A percentile compares a stretch with the other conserved stretches of the same genome.
These are phyloP conservation scores for Pristionchus maxplancki DNA, from an alignment of 2,888 invertebrate genomes.

Conservation along the genomic window DNA sequence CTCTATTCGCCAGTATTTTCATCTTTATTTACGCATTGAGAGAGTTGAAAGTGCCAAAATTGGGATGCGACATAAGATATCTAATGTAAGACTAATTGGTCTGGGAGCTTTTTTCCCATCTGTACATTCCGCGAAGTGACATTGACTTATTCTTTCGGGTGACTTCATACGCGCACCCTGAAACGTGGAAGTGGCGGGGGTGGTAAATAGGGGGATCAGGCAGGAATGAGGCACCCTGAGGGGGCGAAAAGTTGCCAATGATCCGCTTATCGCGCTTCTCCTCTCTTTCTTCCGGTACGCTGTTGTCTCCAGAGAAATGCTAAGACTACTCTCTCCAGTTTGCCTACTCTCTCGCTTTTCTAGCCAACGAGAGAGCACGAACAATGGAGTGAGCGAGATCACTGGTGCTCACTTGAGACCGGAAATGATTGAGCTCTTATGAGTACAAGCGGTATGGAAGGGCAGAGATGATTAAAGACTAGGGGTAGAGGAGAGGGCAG, in stretches of 20 bases:
- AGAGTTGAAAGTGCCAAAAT: too few relatives aligned
- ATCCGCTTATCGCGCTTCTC: slow-evolving; percentile 12
- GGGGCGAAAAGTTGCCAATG: background rate
- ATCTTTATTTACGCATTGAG: too few relatives aligned
- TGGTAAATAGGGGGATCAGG: background rate
- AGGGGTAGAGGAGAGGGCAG: too few relatives aligned
- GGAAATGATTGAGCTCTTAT: background rate
- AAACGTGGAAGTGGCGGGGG: background rate
- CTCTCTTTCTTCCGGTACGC: slow-evolving; percentile 5
- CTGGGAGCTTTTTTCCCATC: too few relatives aligned
- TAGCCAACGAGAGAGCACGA: background rate
- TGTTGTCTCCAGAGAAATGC: background rate
- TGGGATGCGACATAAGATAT: too few relatives aligned
- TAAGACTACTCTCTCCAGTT: slow-evolving; percentile 26
- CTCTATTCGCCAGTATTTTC: too few relatives aligned
- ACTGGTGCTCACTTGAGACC: background rate
- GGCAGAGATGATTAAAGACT: background rate
- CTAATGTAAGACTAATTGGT: too few relatives aligned
- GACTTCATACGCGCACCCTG: background rate
- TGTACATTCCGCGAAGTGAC: too few relatives aligned
- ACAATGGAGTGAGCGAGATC: background rate
- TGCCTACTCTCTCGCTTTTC: background rate
- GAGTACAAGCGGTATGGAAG: background rate
- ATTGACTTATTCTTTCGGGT: too few relatives aligned
- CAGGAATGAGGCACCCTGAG: background rate